Conservation (phyloP, 2,888 invertebrate species). For the Caenorhabditis angaria region DNA sequence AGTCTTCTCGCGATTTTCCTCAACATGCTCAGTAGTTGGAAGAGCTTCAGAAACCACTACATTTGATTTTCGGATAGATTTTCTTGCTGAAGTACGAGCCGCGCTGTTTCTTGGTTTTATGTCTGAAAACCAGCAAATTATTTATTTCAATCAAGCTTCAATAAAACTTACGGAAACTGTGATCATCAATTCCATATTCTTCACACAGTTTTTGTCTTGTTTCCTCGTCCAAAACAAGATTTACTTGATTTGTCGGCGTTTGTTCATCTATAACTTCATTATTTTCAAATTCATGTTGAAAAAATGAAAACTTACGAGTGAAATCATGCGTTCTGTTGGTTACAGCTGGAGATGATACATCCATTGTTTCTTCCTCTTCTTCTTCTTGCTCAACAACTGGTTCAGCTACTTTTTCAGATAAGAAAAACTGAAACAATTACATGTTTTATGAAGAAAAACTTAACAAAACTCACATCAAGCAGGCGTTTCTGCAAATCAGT, state of each 20-base stretch:
- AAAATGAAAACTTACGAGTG: constrained; percentile 15
- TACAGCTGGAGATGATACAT: neutral
- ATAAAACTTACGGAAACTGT: neutral
- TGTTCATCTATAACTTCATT: constrained; percentile 20
- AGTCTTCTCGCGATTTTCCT: constrained; percentile 1
- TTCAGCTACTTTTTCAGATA: neutral
- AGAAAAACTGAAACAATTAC: too few relatives aligned
- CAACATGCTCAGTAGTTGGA: neutral
- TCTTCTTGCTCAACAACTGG: neutral
- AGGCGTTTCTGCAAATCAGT: constrained; percentile 29
- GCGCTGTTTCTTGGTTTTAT: constrained; percentile 26
- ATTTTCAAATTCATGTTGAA: neutral
- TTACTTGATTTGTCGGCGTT: constrained; percentile 34
- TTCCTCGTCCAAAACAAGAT: constrained; percentile 28
- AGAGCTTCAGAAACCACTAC: neutral
- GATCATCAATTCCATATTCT: constrained; percentile 13
- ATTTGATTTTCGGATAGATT: constrained; percentile 13
- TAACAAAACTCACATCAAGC: constrained; percentile 18
- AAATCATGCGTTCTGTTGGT: too few relatives aligned
- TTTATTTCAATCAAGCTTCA: neutral
- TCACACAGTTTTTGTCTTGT: constrained; percentile 11
- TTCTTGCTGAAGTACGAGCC: constrained; percentile 19
- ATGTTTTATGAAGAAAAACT: neutral
- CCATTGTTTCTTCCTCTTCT: neutral
- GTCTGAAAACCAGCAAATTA: too few relatives aligned